Conservation (phyloP, 1,140 invertebrate genomes). For the Drosophila sp. region DNA sequence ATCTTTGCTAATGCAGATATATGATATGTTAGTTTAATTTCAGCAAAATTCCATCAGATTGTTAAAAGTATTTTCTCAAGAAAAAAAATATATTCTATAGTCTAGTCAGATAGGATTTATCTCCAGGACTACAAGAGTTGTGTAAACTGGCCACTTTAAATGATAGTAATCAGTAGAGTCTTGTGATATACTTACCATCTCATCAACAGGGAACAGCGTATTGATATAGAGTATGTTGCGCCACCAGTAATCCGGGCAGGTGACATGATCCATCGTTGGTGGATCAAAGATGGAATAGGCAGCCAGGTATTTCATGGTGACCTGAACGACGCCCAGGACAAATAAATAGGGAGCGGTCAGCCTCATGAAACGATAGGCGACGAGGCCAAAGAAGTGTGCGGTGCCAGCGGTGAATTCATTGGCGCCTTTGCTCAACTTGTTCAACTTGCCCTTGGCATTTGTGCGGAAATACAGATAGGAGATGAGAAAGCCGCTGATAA, state of each 20-base stretch:
- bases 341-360: constrained; percentile 94
- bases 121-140: too few species aligned
- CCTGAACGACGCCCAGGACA: constrained; percentile 91
- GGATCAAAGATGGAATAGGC: constrained; percentile 93
- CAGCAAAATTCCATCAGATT: too few species aligned
- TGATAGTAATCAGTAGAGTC: not conserved
- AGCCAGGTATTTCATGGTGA: constrained; percentile 93
- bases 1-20: too few species aligned
- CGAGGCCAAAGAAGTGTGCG: constrained; percentile 91
- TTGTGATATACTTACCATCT: constrained; percentile 88
- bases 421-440: constrained; percentile 89
- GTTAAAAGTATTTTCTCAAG: too few species aligned
- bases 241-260: constrained; percentile 94
- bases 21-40: too few species aligned
- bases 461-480: constrained; percentile 94
- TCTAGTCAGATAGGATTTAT: too few species aligned
- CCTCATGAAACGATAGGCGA: constrained; percentile 91
- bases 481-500: constrained; percentile 91
- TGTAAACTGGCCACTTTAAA: too few species aligned
- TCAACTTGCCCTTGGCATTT: constrained; percentile 91
- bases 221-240: constrained; percentile 93
- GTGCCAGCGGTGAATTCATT: constrained; percentile 89
- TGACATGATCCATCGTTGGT: constrained; percentile 91
- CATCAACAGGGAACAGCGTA: constrained; percentile 92
- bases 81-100: too few species aligned